Conservation (phyloP, 2,888 invertebrate genomes). For the Brachyopa scutellaris region DNA sequence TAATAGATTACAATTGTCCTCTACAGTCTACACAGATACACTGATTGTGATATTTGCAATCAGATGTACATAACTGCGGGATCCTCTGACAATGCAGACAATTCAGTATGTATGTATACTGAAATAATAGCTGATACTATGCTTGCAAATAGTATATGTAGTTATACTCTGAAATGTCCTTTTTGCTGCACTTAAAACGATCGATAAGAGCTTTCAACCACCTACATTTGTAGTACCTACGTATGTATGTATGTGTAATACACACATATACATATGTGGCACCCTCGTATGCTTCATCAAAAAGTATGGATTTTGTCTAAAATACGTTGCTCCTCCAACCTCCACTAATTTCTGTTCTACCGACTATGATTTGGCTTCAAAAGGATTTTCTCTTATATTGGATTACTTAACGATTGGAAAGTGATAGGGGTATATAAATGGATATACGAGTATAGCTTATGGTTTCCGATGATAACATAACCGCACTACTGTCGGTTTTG, state of each 20-base stretch:
- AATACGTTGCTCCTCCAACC: constrained; percentile 6
- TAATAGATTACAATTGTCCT: no score
- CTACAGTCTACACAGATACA: not conserved
- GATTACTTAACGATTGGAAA: constrained; percentile 41
- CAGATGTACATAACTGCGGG: constrained; percentile 3
- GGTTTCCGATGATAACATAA: constrained; percentile 49
- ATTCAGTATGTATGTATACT: constrained; percentile 19
- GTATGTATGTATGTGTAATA: not conserved
- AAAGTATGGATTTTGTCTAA: constrained; percentile 3
- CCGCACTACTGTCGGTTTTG: constrained; percentile 27
- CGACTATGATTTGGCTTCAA: constrained; percentile 29
- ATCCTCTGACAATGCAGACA: constrained; percentile 18
- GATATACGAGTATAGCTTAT: constrained; percentile 51
- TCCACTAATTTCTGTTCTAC: constrained; percentile 29
- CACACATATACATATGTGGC: constrained; percentile 1
- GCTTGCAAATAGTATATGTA: not conserved
- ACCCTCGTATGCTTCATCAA: constrained; percentile 21
- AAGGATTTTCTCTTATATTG: constrained; percentile 28
- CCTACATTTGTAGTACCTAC: not conserved
- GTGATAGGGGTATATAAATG: constrained; percentile 27
- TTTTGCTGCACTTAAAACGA: constrained; percentile 33
- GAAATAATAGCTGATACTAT: constrained; percentile 19
- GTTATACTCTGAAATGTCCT: constrained; percentile 18
- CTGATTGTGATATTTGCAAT: constrained; percentile 4
- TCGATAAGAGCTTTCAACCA: constrained; percentile 47